Evolutionary conservation across 2,888 invertebrate species (phyloP).

Genomic region (Oegoconia quadripuncta): DNA sequence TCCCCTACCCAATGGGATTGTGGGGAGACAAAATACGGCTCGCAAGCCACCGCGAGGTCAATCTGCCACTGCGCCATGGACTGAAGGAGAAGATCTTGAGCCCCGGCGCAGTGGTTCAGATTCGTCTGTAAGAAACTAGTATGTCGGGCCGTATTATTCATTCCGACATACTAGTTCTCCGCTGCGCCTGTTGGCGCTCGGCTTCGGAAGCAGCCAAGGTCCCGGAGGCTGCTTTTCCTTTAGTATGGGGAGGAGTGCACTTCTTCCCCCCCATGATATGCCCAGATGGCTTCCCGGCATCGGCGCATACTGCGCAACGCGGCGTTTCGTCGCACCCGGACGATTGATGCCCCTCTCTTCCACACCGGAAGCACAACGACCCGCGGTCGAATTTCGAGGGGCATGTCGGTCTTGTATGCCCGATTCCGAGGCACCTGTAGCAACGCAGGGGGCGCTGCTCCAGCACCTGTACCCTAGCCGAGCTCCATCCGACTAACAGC

Average conservation of each 20-base stretch:
- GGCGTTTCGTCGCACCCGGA: background rate
- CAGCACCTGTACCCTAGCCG: background rate
- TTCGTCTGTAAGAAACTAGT: no score
- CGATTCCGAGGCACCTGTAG: background rate
- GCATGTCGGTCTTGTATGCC: slow-evolving; percentile 1
- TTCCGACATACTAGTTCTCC: no score
- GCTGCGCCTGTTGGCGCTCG: no score
- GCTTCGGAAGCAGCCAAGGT: background rate
- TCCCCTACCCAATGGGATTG: no score
- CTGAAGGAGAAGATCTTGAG: no score
- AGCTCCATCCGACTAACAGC: background rate
- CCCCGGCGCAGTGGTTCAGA: no score
- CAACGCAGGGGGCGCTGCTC: background rate
- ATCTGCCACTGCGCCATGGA: no score
- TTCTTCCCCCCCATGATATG: slow-evolving; percentile 5
- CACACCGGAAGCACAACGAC: slow-evolving; percentile 3
- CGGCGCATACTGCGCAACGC: slow-evolving; percentile 7
- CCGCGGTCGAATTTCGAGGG: background rate
- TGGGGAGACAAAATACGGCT: no score
- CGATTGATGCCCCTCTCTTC: slow-evolving; percentile 3
- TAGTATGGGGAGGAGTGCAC: background rate
- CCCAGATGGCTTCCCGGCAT: background rate
- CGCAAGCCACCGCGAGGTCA: no score
- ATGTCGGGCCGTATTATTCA: no score
- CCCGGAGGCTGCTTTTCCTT: background rate